Evolutionary conservation across 1,140 invertebrate genomes (phyloP), one percentile per base, ranked within the genome.

Genomic region (Chrysoperla carnea): DNA sequence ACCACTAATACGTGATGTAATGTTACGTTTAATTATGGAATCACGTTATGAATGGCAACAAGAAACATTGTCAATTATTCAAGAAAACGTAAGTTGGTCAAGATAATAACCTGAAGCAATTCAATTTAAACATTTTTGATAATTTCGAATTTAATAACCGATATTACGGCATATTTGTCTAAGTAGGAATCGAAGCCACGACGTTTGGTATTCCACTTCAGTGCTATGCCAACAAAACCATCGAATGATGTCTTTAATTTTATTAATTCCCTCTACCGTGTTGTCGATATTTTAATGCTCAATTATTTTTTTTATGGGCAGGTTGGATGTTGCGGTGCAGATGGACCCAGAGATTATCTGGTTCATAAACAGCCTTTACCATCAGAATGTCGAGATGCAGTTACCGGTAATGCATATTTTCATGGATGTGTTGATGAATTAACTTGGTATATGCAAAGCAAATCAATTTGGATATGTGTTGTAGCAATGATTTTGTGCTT

Each of bases 321-420:
- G 82, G 74, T 90, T 49, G 84, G 81, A 23, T 91, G 85, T 55
- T 91, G 86, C 46, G 87, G 87, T 8, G 82, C 84, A 1, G 73
- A 78, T 40, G 84, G 83, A 0, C 75, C 84, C 0, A 74, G 73
- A 56, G 87, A 91, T 58, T 91, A 83, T 63, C 62, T 82, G 39
- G 68, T 63, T 23, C 50, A 84, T 48, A 69, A 73, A 46, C 81
- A 86, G 54, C 82, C 84, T 0, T 52, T 89, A 28, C 84, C 86
- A 1, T 69, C 72, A 8, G 79, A 82, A 41, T 91, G 87, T 50
- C 70, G 87, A 6, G 84, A 90, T 56, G 78, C 81, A 0, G 81
- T 88, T 2, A 89, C 82, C 6, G 87, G 87, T 36, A 88, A 89
- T 58, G 81, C 84, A 8, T 90, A 79, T 60, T 84, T 80, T 57